Base-by-base conservation (phyloP, 2,113 vertebrate genomes). In the Apus apus region DNA sequence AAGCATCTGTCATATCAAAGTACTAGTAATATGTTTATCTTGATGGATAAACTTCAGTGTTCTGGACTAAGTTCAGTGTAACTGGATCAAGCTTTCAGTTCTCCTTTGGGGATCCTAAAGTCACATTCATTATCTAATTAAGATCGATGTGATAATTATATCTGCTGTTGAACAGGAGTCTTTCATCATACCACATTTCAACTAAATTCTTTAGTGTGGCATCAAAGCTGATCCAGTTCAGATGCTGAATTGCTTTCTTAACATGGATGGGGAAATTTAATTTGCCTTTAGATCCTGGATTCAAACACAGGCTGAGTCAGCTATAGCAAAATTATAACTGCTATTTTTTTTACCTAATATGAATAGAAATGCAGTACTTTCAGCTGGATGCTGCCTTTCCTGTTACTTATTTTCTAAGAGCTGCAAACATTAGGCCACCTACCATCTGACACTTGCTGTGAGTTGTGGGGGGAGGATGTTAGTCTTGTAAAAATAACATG, bases 111-210 rank as follows among this genome's bases (percentile, higher is more conserved):
- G 67, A 91, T 79, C 78, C 78, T 85, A 56, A 95, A 91, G 85
- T 95, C 75, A 74, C 85, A 94, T 93, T 93, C 87, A 60, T 53
- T 72, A 70, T 91, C 85, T 92, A 93, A 94, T 96, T 95, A 96
- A 93, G 87, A 91, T 92, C 1, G 1, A 62, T 76, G 50, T 95
- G 85, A 96, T 94, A 93, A 94, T 80, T 95, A 26, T 89, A 58
- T 89, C 85, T 91, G 46, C 89, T 87, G 65, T 85, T 87, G 70
- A 90, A 56, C 72, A 66, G 62, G 66, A 68, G 71, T 58, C 82
- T 92, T 95, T 95, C 88, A 93, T 90, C 86, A 60, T 77, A 64
- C n/a, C 2, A 2, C 26, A 67, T 88, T 95, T 89, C 64, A 82
- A 29, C 62, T 68, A 36, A 75, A 65, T 81, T 89, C 82, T 84